phyloP scores from a whole-genome alignment of 2,113 vertebrate genomes.

The Cebus imitator region DNA sequence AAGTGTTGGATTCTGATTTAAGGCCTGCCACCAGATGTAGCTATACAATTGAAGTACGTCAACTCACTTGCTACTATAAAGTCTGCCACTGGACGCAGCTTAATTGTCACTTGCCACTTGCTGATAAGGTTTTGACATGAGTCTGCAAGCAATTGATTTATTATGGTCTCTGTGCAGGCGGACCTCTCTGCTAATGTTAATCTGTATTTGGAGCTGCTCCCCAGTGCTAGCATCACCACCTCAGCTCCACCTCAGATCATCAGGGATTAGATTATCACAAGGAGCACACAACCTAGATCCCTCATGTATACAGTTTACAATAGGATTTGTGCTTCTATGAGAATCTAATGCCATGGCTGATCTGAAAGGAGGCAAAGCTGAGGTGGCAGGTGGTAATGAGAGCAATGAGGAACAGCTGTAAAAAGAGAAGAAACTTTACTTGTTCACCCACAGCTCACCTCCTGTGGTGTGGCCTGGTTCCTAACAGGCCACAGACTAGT shows the following conservation, averaged over 20 bases:
- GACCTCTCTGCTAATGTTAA: too few relatives aligned
- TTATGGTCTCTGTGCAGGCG: too few relatives aligned
- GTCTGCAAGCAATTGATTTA: too few relatives aligned
- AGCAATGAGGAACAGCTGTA: background rate
- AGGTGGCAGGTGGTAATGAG: background rate
- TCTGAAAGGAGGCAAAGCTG: background rate
- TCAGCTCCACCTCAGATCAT: background rate
- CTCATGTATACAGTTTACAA: background rate
- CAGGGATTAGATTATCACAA: background rate
- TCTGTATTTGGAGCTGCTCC: too few relatives aligned
- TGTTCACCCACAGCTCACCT: background rate
- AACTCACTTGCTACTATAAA: background rate
- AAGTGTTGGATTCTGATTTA: background rate
- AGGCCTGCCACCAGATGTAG: background rate
- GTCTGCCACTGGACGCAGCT: background rate
- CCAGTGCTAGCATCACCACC: background rate
- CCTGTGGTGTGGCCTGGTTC: background rate
- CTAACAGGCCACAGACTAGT: too few relatives aligned
- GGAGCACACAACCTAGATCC: background rate
- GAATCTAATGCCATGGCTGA: background rate
- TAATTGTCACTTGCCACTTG: too few relatives aligned
- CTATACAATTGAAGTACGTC: background rate
- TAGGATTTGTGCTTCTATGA: background rate
- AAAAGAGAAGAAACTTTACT: background rate
- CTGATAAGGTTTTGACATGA: too few relatives aligned